Evolutionary conservation across 2,888 invertebrate species (phyloP).

Genomic region (Meliscaeva auricollis): DNA sequence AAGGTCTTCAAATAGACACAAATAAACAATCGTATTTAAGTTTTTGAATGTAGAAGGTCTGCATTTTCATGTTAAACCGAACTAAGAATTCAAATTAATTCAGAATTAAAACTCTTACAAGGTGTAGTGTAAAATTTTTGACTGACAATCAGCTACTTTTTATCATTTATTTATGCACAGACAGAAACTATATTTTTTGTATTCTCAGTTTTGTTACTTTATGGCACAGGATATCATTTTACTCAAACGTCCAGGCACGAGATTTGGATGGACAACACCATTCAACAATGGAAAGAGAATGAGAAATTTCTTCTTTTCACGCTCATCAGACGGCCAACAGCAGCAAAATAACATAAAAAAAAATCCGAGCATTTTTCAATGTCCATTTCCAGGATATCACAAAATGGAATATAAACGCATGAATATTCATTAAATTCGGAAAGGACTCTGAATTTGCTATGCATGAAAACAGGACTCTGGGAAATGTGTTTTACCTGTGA

Average conservation of each 20-base stretch:
- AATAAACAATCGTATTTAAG: no score
- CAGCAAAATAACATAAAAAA: not conserved
- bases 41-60: no score
- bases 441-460: constrained; percentile 66
- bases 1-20: no score
- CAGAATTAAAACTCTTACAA: not conserved
- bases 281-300: not conserved
- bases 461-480: constrained; percentile 63
- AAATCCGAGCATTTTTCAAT: constrained; percentile 21
- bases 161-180: constrained; percentile 28
- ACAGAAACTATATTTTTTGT: constrained; percentile 13
- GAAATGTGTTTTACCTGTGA: constrained; percentile 46
- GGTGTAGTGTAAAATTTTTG: not conserved
- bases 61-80: no score
- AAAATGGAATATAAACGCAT: constrained; percentile 47
- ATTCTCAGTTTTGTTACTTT: not conserved
- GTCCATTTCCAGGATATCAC: constrained; percentile 52
- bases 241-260: constrained; percentile 10
- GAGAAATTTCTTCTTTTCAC: constrained; percentile 30
- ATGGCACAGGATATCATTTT: constrained; percentile 7
- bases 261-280: constrained; percentile 5
- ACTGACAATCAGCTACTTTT: not conserved
- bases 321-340: constrained; percentile 9
- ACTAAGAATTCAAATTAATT: not conserved
- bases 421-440: constrained; percentile 43